Conservation (phyloP, 2,113 vertebrate species). For the Plestiodon gilberti region DNA sequence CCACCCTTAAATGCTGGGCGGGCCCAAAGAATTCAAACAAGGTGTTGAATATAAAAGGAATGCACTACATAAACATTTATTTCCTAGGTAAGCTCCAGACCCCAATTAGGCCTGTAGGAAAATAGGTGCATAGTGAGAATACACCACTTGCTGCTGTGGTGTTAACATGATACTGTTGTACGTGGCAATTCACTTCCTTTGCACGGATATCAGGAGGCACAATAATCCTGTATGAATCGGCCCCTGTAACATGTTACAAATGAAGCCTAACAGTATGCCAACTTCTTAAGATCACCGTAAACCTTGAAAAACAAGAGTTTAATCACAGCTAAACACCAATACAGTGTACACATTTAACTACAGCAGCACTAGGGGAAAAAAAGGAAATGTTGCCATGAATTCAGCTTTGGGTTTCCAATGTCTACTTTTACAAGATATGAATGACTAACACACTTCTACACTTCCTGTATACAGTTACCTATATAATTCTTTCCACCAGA, state of each 20-base stretch:
- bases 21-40: not conserved
- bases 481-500: slow-evolving; percentile 24
- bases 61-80: not conserved
- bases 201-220: not conserved
- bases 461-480: slow-evolving; percentile 42
- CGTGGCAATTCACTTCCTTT: slow-evolving; percentile 27
- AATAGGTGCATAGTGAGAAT: slow-evolving; percentile 51
- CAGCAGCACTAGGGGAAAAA: slow-evolving; percentile 14
- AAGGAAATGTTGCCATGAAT: slow-evolving; percentile 59
- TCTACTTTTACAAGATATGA: slow-evolving; percentile 48
- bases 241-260: slow-evolving; percentile 30
- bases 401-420: slow-evolving; percentile 51
- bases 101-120: slow-evolving; percentile 57
- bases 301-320: slow-evolving; percentile 56
- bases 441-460: slow-evolving; percentile 45
- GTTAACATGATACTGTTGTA: slow-evolving; percentile 40
- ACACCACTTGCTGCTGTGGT: slow-evolving; percentile 49
- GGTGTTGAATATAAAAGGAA: not conserved
- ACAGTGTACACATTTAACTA: slow-evolving; percentile 48
- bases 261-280: slow-evolving; percentile 33
- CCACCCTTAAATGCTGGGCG: not conserved
- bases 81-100: slow-evolving; percentile 34
- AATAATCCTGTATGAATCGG: not conserved
- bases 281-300: slow-evolving; percentile 54
- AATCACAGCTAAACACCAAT: slow-evolving; percentile 48